Percentiles rank a stretch among this genome's conserved stretches.
phyloP scores from a whole-genome alignment of 1,140 invertebrate species.

The Drosophila parabipectinata region DNA sequence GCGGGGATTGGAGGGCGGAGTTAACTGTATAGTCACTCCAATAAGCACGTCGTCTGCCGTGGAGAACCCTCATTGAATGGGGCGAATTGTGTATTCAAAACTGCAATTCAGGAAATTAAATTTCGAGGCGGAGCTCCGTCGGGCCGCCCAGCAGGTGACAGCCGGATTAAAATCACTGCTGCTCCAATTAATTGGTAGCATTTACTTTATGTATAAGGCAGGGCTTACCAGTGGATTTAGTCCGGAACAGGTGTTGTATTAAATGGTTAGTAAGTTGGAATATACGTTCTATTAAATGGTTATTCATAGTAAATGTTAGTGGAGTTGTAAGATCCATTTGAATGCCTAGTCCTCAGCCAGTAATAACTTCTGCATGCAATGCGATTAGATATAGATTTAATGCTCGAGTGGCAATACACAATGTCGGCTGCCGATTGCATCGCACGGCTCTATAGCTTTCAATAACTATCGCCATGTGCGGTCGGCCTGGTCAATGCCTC shows the following conservation, averaged over 20 bases:
- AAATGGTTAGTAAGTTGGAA: not conserved
- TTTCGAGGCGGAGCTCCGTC: conserved; percentile 27
- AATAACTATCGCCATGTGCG: conserved; percentile 53
- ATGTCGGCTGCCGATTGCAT: conserved; percentile 11
- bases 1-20: conserved; percentile 5
- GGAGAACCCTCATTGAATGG: conserved; percentile 30
- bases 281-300: no score
- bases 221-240: conserved; percentile 17
- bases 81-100: conserved; percentile 68
- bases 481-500: conserved; percentile 40
- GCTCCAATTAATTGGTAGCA: conserved; percentile 41
- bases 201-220: conserved; percentile 29
- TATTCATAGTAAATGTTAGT: not conserved
- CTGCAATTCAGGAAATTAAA: conserved; percentile 64
- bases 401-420: conserved; percentile 7
- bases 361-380: not conserved
- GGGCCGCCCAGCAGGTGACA: conserved; percentile 25
- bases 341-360: not conserved
- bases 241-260: not conserved
- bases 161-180: conserved; percentile 60
- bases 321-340: no score
- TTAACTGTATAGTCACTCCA: conserved; percentile 23
- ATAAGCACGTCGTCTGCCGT: conserved; percentile 46
- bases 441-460: conserved; percentile 30
- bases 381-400: conserved; percentile 2